These are phyloP conservation scores for Anastrepha obliqua DNA, from an alignment of 1,140 invertebrate species.

Conservation along the genomic window DNA sequence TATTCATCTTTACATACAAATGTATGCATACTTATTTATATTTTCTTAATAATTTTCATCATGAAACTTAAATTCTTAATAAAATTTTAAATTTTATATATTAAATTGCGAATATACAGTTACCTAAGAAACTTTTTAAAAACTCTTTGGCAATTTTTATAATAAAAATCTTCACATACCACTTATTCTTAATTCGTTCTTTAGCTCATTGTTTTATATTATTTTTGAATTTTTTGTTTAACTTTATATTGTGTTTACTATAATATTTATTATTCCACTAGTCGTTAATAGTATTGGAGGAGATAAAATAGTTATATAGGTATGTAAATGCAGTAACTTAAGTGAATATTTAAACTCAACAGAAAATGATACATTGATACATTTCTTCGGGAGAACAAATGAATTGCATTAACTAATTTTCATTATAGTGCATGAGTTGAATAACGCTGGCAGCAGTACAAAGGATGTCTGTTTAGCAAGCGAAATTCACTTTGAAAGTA, in stretches of 20 bases:
- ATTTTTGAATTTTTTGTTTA: slow-evolving; percentile 41
- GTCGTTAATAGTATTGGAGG: slow-evolving; percentile 19
- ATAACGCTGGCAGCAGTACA: no score
- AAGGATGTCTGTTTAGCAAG: no score
- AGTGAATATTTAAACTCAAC: neutral
- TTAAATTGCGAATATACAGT: slow-evolving; percentile 46
- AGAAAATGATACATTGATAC: no score
- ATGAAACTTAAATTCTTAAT: slow-evolving; percentile 36
- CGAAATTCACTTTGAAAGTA: no score
- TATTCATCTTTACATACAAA: slow-evolving; percentile 14
- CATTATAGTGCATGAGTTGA: no score
- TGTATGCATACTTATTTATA: slow-evolving; percentile 17
- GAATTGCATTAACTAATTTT: no score
- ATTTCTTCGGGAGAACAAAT: no score
- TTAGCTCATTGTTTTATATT: slow-evolving; percentile 47
- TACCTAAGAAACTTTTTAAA: slow-evolving; percentile 53
- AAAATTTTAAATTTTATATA: slow-evolving; percentile 22
- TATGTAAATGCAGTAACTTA: neutral
- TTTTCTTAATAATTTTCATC: slow-evolving; percentile 4
- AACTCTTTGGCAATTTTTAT: slow-evolving; percentile 52
- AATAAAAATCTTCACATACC: slow-evolving; percentile 47
- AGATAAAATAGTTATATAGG: neutral
- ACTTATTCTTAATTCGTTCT: slow-evolving; percentile 46
- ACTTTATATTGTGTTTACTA: slow-evolving; percentile 36
- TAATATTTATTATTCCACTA: slow-evolving; percentile 13